Evolutionary conservation across 2,113 vertebrate genomes (phyloP).

Genomic region (Catagonus wagneri): DNA sequence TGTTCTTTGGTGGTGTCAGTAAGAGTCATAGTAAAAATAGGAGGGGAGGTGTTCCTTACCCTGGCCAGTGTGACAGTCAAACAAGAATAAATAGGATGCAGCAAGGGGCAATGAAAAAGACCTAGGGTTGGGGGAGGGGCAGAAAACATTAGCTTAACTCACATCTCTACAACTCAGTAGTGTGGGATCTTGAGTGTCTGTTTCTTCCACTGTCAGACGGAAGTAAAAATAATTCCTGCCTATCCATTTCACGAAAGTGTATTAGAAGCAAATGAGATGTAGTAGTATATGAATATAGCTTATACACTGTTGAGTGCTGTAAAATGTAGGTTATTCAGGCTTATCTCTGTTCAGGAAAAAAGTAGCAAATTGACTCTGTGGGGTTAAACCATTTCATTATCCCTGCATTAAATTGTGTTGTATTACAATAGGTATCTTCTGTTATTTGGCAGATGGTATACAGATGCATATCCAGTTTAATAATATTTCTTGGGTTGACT

Average conservation of each 20-base stretch:
- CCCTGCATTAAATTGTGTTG: not conserved
- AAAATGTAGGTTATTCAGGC: not conserved
- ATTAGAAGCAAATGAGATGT: not conserved
- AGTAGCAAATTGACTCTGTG: conserved; percentile 34
- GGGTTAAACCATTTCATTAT: conserved; percentile 45
- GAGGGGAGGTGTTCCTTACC: not conserved
- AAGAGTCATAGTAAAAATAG: not conserved
- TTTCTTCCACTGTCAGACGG: not conserved
- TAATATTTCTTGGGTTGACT: conserved; percentile 42
- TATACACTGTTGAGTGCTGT: not conserved
- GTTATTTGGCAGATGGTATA: conserved; percentile 28
- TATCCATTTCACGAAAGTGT: not conserved
- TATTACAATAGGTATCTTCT: conserved; percentile 39
- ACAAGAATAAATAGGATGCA: not conserved
- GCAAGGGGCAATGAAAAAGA: not conserved
- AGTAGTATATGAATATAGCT: not conserved
- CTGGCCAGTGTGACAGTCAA: not conserved
- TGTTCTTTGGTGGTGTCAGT: not conserved
- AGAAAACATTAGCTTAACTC: not conserved
- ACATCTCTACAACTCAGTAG: not conserved
- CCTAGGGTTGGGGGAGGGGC: not conserved
- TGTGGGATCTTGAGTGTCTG: not conserved
- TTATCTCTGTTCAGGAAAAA: conserved; percentile 48
- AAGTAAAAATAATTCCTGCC: not conserved
- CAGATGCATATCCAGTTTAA: conserved; percentile 45